Percentiles rank a stretch among this genome's conserved stretches.
Conservation (phyloP, 2,888 invertebrate species). For the Lamproptera curius region DNA sequence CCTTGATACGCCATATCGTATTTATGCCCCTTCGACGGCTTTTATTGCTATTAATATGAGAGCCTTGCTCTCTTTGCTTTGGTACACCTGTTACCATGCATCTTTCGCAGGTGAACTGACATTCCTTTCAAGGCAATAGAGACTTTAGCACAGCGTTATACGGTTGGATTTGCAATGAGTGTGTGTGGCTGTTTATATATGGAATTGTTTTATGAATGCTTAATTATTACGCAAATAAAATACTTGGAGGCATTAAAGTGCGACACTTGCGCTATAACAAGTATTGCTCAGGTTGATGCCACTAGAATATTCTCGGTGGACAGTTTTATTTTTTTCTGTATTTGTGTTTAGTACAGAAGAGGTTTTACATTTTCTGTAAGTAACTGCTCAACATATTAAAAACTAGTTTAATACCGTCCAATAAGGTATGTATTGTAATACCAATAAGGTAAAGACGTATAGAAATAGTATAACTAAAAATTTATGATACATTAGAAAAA, state of each 20-base stretch:
- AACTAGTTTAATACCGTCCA: too few relatives aligned
- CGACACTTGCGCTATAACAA: not conserved
- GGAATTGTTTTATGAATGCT: conserved; percentile 4
- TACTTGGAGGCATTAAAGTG: not conserved
- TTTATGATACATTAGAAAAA: too few relatives aligned
- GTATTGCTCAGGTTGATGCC: not conserved
- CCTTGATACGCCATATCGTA: conserved; percentile 39
- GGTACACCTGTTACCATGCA: conserved; percentile 30
- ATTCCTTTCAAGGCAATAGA: not conserved
- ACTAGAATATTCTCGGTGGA: not conserved
- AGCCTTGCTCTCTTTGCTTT: conserved; percentile 27
- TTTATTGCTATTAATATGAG: conserved; percentile 54
- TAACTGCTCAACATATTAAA: too few relatives aligned
- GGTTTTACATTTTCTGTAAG: too few relatives aligned
- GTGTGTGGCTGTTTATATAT: not conserved
- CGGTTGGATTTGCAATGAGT: not conserved
- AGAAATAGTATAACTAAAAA: too few relatives aligned
- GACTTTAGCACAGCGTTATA: not conserved
- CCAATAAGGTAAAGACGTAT: too few relatives aligned
- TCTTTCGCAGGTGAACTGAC: conserved; percentile 3
- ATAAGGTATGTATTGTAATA: too few relatives aligned
- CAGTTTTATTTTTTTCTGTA: too few relatives aligned
- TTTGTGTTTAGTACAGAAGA: too few relatives aligned
- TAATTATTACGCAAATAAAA: not conserved
- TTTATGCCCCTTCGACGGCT: conserved; percentile 53